phyloP scores from a whole-genome alignment of 2,888 invertebrate species.

The Melieria omissa region DNA sequence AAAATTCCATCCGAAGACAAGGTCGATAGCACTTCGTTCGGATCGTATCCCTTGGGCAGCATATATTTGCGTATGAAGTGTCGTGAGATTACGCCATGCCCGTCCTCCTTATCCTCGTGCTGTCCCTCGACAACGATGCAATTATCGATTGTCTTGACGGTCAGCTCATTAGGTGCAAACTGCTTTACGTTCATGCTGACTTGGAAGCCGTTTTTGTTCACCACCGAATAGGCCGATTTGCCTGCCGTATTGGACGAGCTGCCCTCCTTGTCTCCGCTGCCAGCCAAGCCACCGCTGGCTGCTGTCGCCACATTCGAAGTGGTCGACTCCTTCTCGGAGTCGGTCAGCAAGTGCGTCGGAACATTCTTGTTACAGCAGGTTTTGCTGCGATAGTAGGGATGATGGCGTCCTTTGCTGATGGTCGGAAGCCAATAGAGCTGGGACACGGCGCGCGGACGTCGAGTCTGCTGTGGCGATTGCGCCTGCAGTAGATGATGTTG shows the following conservation, averaged over 20 bases:
- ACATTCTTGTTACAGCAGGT: constrained; percentile 42
- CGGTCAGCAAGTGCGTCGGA: constrained; percentile 17
- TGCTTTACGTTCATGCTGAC: constrained; percentile 77
- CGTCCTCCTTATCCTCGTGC: constrained; percentile 78
- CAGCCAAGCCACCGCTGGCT: constrained; percentile 24
- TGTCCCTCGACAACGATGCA: constrained; percentile 76
- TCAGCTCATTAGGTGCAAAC: constrained; percentile 76
- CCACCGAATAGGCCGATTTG: constrained; percentile 47
- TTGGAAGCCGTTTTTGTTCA: constrained; percentile 77
- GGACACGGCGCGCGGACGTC: constrained; percentile 44
- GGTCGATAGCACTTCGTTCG: constrained; percentile 78
- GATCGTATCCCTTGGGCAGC: constrained; percentile 77
- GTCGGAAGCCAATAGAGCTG: constrained; percentile 46
- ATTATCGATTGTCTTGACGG: constrained; percentile 76
- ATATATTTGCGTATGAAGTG: constrained; percentile 81
- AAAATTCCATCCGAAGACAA: constrained; percentile 85
- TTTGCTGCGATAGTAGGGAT: constrained; percentile 48
- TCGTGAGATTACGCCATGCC: constrained; percentile 80
- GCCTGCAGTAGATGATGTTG: constrained; percentile 44
- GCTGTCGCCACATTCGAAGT: neutral
- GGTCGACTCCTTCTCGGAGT: constrained; percentile 16
- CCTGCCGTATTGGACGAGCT: constrained; percentile 35
- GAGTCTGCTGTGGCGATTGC: constrained; percentile 45
- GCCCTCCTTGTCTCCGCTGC: constrained; percentile 34
- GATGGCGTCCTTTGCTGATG: constrained; percentile 41